Evolutionary conservation across 1,140 invertebrate genomes (phyloP).

Genomic region (Psix sp.): DNA sequence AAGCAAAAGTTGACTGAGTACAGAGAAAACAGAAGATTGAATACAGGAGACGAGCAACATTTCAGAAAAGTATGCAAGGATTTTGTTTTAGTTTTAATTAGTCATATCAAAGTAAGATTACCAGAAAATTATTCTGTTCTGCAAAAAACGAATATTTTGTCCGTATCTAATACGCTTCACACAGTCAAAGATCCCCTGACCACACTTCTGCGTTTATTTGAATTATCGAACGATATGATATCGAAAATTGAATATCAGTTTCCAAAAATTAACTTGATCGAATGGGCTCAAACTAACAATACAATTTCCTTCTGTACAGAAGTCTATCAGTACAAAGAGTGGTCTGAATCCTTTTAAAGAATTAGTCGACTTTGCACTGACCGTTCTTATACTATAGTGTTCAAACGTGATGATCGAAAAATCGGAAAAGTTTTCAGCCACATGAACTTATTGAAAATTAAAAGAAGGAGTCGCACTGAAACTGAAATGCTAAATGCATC

Average conservation of each 20-base stretch:
- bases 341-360: constrained; percentile 62
- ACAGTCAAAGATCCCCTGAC: constrained; percentile 16
- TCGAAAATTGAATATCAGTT: constrained; percentile 46
- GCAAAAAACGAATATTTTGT: constrained; percentile 25
- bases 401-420: constrained; percentile 62
- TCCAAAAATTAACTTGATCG: constrained; percentile 21
- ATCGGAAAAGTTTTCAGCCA: constrained; percentile 46
- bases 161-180: constrained; percentile 11
- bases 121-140: constrained; percentile 33
- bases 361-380: constrained; percentile 57
- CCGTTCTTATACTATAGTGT: constrained; percentile 54
- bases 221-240: constrained; percentile 26
- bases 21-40: constrained; percentile 12
- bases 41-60: constrained; percentile 4
- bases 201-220: constrained; percentile 18
- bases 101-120: constrained; percentile 25
- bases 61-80: constrained; percentile 25
- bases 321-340: constrained; percentile 59
- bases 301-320: constrained; percentile 62
- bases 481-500: constrained; percentile 1
- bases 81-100: constrained; percentile 27
- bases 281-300: constrained; percentile 21
- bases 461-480: background rate
- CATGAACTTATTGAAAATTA: constrained; percentile 39
- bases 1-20: constrained; percentile 17